These are phyloP conservation scores for Xenopus petersii DNA, from an alignment of 2,797 vertebrate genomes.

Conservation along the genomic window DNA sequence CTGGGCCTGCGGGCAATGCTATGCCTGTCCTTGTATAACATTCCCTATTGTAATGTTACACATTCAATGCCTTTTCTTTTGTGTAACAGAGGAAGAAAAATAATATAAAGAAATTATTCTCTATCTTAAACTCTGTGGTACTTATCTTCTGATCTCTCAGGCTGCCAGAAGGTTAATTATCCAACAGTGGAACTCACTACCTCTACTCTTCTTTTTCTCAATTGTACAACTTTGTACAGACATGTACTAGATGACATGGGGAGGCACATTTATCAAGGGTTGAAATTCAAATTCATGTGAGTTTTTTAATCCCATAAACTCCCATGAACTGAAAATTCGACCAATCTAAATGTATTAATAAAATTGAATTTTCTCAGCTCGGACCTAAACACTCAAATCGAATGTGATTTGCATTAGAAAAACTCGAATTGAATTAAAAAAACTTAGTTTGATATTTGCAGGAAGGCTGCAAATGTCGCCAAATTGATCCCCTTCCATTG, in stretches of 20 bases:
- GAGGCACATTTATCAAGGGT: too few relatives aligned
- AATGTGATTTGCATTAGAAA: too few relatives aligned
- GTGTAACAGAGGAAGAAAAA: slow-evolving; percentile 28
- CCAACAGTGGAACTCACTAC: slow-evolving; percentile 11
- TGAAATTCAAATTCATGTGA: too few relatives aligned
- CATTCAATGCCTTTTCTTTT: slow-evolving; percentile 53
- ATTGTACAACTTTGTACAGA: slow-evolving; percentile 20
- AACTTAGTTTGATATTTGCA: too few relatives aligned
- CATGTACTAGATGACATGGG: not conserved
- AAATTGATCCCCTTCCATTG: too few relatives aligned
- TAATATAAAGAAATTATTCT: slow-evolving; percentile 53
- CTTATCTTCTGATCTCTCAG: slow-evolving; percentile 54
- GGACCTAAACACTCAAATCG: too few relatives aligned
- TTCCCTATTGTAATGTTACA: slow-evolving; percentile 42
- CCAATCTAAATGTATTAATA: too few relatives aligned
- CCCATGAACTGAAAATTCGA: too few relatives aligned
- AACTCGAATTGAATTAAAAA: too few relatives aligned
- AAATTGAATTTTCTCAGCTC: too few relatives aligned
- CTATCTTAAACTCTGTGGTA: slow-evolving; percentile 47
- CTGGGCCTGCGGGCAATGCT: slow-evolving; percentile 52
- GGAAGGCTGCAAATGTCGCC: too few relatives aligned
- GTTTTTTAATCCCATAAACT: too few relatives aligned
- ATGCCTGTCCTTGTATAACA: slow-evolving; percentile 48
- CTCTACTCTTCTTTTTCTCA: slow-evolving; percentile 47
- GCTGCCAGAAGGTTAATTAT: slow-evolving; percentile 60